These are phyloP conservation scores for Lymantria dispar DNA, from an alignment of 2,888 invertebrate species.

Conservation along the genomic window DNA sequence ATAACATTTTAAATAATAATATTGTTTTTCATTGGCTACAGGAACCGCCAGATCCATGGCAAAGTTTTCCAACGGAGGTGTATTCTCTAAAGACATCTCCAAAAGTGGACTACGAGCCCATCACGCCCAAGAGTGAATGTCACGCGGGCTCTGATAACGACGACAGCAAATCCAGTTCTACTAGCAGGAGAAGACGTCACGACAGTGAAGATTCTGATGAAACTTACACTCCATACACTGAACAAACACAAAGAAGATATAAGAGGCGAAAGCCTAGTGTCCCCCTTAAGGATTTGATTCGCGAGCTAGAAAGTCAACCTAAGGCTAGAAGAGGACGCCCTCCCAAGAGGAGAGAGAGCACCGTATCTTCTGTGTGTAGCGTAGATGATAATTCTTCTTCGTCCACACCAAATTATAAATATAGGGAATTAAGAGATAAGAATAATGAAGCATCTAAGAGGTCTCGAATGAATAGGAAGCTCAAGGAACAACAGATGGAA, in stretches of 20 bases:
- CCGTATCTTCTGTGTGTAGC: slow-evolving; percentile 69
- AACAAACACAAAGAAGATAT: slow-evolving; percentile 56
- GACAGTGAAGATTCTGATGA: slow-evolving; percentile 74
- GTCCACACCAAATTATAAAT: slow-evolving; percentile 76
- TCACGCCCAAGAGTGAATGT: slow-evolving; percentile 71
- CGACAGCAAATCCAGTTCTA: slow-evolving; percentile 43
- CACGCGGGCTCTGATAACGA: slow-evolving; percentile 67
- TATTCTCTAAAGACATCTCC: slow-evolving; percentile 44
- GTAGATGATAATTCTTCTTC: slow-evolving; percentile 64
- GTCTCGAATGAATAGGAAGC: slow-evolving; percentile 87
- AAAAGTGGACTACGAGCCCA: slow-evolving; percentile 58
- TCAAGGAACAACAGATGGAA: slow-evolving; percentile 80
- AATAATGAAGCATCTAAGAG: slow-evolving; percentile 91
- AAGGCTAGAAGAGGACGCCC: slow-evolving; percentile 79
- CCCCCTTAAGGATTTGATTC: slow-evolving; percentile 70
- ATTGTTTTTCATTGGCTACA: slow-evolving; percentile 32
- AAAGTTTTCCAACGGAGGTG: slow-evolving; percentile 31
- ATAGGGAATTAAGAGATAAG: slow-evolving; percentile 87
- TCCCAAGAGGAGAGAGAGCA: slow-evolving; percentile 76
- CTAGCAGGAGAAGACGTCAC: slow-evolving; percentile 48
- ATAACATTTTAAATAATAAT: not conserved
- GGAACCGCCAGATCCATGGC: slow-evolving; percentile 45
- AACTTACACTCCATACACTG: slow-evolving; percentile 64
- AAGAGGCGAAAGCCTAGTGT: slow-evolving; percentile 62
- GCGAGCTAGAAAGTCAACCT: slow-evolving; percentile 65